Conservation (phyloP, 2,888 invertebrate genomes). For the Agonopterix subpropinquella region DNA sequence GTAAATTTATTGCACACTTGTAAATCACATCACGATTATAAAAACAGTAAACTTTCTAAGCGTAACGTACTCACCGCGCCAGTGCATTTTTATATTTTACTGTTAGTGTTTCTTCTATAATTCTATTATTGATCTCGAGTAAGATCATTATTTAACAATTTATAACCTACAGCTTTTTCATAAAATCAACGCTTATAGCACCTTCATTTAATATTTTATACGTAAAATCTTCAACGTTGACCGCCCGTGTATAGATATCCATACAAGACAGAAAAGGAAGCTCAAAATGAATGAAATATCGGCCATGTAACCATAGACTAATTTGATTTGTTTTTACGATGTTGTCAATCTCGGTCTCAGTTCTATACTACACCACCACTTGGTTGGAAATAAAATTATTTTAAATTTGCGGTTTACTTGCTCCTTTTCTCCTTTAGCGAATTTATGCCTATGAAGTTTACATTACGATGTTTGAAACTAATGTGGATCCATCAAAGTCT, state of each 20-base stretch:
- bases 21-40: slow-evolving; percentile 41
- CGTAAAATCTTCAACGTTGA: slow-evolving; percentile 62
- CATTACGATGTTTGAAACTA: too few species aligned
- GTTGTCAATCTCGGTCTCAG: not conserved
- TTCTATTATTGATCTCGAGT: slow-evolving; percentile 99
- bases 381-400: too few species aligned
- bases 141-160: slow-evolving; percentile 88
- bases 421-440: too few species aligned
- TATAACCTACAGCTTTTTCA: slow-evolving; percentile 72
- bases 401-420: too few species aligned
- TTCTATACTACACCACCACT: slow-evolving; percentile 5
- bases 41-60: slow-evolving; percentile 71
- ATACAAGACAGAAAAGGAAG: slow-evolving; percentile 65
- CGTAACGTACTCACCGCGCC: slow-evolving; percentile 90
- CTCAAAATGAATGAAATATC: slow-evolving; percentile 57
- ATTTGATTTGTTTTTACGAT: slow-evolving; percentile 6
- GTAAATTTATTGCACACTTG: slow-evolving; percentile 24
- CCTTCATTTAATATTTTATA: slow-evolving; percentile 73
- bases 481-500: too few species aligned
- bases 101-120: slow-evolving; percentile 97
- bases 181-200: slow-evolving; percentile 74
- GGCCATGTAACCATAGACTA: slow-evolving; percentile 54
- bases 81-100: slow-evolving; percentile 97
- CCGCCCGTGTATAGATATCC: slow-evolving; percentile 63
- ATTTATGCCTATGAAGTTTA: too few species aligned